These are phyloP conservation scores for Heliconius charithonia DNA, from an alignment of 2,888 invertebrate species.

Conservation along the genomic window DNA sequence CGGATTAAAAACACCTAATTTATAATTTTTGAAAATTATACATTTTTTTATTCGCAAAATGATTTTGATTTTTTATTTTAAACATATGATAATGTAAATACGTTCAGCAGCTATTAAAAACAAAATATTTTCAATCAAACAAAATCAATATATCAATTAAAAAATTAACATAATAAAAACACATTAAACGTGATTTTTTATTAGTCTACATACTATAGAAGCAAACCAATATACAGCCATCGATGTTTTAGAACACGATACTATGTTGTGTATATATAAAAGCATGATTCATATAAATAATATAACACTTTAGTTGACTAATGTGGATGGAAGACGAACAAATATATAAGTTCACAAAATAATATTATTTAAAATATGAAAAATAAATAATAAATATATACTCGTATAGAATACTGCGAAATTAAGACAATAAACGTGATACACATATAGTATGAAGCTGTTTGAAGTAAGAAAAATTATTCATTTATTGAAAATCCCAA, in stretches of 20 bases:
- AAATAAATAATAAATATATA: neutral
- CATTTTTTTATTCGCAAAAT: neutral
- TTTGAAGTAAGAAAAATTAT: neutral
- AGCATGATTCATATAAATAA: conserved; percentile 19
- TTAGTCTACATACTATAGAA: conserved; percentile 26
- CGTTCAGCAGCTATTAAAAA: conserved; percentile 5
- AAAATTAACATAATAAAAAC: neutral
- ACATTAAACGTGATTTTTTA: neutral
- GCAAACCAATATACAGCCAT: conserved; percentile 22
- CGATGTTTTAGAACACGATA: conserved; percentile 25
- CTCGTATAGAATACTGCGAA: neutral
- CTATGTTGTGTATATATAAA: conserved; percentile 16
- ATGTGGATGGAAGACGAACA: neutral
- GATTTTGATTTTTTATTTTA: neutral
- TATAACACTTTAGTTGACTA: neutral
- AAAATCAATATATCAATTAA: neutral
- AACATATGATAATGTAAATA: neutral
- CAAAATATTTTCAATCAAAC: neutral
- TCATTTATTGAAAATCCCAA: neutral
- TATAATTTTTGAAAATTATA: neutral
- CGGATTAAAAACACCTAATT: no score
- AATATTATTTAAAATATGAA: neutral
- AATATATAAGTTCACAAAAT: neutral
- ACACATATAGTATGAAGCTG: neutral
- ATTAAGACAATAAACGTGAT: neutral